Conservation (phyloP, 2,888 invertebrate species). For the Caenorhabditis sinica region DNA sequence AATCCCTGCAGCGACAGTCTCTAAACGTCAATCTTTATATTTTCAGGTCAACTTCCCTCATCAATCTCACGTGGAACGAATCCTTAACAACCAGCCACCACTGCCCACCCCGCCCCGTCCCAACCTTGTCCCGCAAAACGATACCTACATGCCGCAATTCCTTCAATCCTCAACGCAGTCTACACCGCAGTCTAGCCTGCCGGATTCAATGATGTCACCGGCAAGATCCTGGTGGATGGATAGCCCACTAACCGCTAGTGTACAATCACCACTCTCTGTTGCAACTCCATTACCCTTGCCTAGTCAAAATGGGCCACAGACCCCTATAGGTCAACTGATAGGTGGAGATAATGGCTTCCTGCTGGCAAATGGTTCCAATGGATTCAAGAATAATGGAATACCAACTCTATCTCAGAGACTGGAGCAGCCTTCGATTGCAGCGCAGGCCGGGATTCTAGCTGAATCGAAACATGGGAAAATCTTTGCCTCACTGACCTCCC, state of each 20-base stretch:
- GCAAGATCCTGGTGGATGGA: conserved; percentile 65
- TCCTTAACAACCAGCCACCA: conserved; percentile 25
- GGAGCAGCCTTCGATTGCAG: conserved; percentile 53
- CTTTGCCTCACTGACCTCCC: conserved; percentile 27
- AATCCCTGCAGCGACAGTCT: too few species aligned
- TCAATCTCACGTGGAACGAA: conserved; percentile 57
- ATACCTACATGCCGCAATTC: conserved; percentile 79
- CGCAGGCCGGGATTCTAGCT: too few species aligned
- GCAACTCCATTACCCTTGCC: conserved; percentile 53
- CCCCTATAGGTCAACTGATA: conserved; percentile 43
- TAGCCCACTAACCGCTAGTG: conserved; percentile 56
- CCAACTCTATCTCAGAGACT: conserved; percentile 44
- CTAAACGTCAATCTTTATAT: too few species aligned
- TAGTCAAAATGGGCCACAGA: conserved; percentile 46
- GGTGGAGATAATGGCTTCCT: conserved; percentile 27
- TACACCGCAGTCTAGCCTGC: background rate
- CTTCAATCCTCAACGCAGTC: conserved; percentile 66
- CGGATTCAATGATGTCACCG: conserved; percentile 64
- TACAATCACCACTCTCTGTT: conserved; percentile 59
- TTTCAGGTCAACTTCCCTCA: conserved; percentile 30
- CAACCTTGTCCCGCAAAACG: conserved; percentile 20
- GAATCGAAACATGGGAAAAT: conserved; percentile 19
- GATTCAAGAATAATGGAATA: background rate
- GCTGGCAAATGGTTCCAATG: conserved; percentile 9
- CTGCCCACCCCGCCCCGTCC: background rate